Evolutionary conservation across 1,140 invertebrate species (phyloP).

Genomic region (Maniola jurtina): DNA sequence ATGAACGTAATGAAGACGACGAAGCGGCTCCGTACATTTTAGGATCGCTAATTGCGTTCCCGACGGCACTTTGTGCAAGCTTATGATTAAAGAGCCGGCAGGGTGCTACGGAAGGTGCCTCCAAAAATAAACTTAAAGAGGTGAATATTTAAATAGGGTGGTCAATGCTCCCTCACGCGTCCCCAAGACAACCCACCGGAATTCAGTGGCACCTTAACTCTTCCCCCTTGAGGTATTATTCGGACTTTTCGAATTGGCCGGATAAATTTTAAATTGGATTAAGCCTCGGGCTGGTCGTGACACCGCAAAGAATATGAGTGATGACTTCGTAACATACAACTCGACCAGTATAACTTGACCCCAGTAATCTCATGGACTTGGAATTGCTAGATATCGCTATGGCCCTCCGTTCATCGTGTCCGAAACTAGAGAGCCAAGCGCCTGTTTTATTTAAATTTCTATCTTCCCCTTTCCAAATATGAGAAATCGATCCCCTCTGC

Average conservation of each 20-base stretch:
- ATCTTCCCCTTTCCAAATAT: no score
- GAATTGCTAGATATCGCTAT: no score
- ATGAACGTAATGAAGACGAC: slow-evolving; percentile 18
- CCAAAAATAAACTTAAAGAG: slow-evolving; percentile 59
- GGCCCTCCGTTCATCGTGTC: no score
- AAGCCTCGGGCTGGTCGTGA: slow-evolving; percentile 65
- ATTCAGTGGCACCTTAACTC: slow-evolving; percentile 43
- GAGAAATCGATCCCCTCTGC: no score
- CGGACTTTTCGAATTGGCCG: slow-evolving; percentile 57
- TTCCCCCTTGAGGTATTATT: slow-evolving; percentile 46
- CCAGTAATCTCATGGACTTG: not conserved
- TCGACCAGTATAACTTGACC: slow-evolving; percentile 37
- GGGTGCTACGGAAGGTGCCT: slow-evolving; percentile 34
- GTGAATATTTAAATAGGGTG: slow-evolving; percentile 62
- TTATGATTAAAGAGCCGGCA: slow-evolving; percentile 44
- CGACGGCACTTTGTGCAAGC: slow-evolving; percentile 41
- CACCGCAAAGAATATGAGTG: slow-evolving; percentile 69
- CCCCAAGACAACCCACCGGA: slow-evolving; percentile 46
- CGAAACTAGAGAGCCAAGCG: no score
- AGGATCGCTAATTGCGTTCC: slow-evolving; percentile 42
- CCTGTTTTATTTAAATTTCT: no score
- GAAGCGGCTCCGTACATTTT: slow-evolving; percentile 29
- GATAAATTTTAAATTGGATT: slow-evolving; percentile 72
- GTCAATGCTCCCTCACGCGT: slow-evolving; percentile 65
- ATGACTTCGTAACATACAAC: slow-evolving; percentile 52